These are phyloP conservation scores for Girardinichthys multiradiatus DNA, from an alignment of 2,113 vertebrate species.

Conservation along the genomic window DNA sequence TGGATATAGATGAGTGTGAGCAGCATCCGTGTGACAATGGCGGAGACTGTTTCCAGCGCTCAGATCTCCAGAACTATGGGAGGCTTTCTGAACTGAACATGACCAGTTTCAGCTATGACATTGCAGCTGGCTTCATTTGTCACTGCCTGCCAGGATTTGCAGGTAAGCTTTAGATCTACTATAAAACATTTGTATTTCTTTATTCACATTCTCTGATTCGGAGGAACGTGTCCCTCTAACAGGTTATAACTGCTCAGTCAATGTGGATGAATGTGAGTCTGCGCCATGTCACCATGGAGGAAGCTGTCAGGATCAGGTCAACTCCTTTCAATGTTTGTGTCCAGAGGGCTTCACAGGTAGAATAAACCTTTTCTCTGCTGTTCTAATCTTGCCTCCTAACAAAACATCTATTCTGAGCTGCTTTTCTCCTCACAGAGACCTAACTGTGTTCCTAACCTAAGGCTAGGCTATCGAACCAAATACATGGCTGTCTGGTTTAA, in stretches of 20 bases:
- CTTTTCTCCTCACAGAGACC: conserved; percentile 3
- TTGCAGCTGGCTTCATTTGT: conserved; percentile 88
- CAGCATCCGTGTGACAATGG: conserved; percentile 84
- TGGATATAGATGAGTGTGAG: conserved; percentile 86
- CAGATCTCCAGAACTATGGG: conserved; percentile 79
- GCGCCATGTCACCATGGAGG: conserved; percentile 86
- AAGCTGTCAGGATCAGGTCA: conserved; percentile 84
- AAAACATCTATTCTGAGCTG: conserved; percentile 1
- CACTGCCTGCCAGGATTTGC: conserved; percentile 86
- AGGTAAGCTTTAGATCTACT: conserved; percentile 75
- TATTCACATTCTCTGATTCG: background rate
- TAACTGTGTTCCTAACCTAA: background rate
- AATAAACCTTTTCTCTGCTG: conserved; percentile 21
- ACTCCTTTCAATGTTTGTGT: conserved; percentile 87
- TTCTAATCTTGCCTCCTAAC: background rate
- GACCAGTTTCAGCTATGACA: conserved; percentile 81
- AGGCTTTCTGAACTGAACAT: conserved; percentile 69
- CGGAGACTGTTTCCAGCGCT: conserved; percentile 86
- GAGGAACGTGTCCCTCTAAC: conserved; percentile 12
- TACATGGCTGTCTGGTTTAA: background rate
- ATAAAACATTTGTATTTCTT: background rate
- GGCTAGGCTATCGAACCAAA: background rate
- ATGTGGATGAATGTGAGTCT: conserved; percentile 89
- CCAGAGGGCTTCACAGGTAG: conserved; percentile 88
- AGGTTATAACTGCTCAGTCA: conserved; percentile 87